Conservation (phyloP, 1,140 invertebrate species). For the Macrobrachium nipponense region DNA sequence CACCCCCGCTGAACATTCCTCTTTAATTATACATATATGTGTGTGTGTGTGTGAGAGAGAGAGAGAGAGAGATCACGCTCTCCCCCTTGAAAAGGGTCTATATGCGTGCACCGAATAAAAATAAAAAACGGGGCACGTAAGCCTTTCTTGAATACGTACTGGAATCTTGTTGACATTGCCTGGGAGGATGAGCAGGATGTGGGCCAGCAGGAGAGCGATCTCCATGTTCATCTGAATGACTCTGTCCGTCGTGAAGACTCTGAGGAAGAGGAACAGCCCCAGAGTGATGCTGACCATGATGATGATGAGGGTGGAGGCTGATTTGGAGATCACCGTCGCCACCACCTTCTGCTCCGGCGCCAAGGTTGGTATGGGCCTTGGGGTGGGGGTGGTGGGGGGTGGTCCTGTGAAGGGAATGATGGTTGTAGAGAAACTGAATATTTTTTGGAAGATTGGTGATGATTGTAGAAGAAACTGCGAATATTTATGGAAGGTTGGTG, state of each 20-base stretch:
- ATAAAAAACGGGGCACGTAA: background rate
- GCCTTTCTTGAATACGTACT: constrained; percentile 6
- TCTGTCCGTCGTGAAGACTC: constrained; percentile 66
- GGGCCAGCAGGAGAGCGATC: constrained; percentile 65
- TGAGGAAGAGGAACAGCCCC: constrained; percentile 65
- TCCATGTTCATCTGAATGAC: constrained; percentile 69
- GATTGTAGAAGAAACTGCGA: background rate
- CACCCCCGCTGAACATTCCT: too few relatives aligned
- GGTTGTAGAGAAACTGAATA: background rate
- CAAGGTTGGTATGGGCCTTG: constrained; percentile 66
- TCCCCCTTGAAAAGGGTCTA: background rate
- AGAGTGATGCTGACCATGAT: constrained; percentile 66
- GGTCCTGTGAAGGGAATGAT: constrained; percentile 14
- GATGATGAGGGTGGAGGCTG: constrained; percentile 66
- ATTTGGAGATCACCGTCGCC: constrained; percentile 65
- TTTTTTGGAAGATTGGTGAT: background rate
- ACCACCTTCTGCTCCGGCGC: constrained; percentile 65
- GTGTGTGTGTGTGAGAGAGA: too few relatives aligned
- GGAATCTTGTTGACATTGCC: constrained; percentile 25
- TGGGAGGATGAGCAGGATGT: constrained; percentile 66
- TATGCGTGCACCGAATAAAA: background rate
- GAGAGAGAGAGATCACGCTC: too few relatives aligned
- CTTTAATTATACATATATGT: too few relatives aligned
- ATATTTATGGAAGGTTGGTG: background rate
- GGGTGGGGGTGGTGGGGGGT: constrained; percentile 64